Evolutionary conservation across 2,888 invertebrate species (phyloP), one percentile per base, ranked within the genome.

Genomic region (Stenichneumon culpator): DNA sequence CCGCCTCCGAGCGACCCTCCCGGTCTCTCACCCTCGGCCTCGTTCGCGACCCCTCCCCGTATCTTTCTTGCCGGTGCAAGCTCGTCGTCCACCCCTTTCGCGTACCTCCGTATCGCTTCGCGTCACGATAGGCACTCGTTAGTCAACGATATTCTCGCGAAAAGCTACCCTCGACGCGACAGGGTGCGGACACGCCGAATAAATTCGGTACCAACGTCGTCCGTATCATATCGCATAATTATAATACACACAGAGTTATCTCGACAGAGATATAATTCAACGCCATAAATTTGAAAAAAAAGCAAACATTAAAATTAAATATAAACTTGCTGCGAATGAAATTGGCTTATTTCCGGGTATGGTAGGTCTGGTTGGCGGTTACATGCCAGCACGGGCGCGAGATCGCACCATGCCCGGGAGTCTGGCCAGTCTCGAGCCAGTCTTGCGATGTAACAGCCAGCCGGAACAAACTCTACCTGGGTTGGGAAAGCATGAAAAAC

Each of bases 61-160:
- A 74, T 74, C 81, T 68, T 73, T 84, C 78, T 78, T 78, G 60
- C 81, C 7, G 57, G 60, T 68, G 47, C 60, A 65, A 68, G 44
- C 47, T 25, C 57, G 47, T 63, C 85, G 74, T 80, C 86, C 89
- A 84, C 73, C 86, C 84, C 78, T 78, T 87, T 86, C 79, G 78
- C 85, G 82, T 87, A 83, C 75, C 77, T 50, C 65, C 84, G 87
- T 87, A 89, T 89, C 89, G 87, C 87, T 72, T 80, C 50, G 54
- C 84, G 87, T 89, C 90, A 90, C 90, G 91, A 88, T 89, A 90
- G 87, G 78, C 86, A 88, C 88, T 90, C 91, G 89, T 90, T 90
- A 91, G 89, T 90, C 89, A 88, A 89, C 79, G 69, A 74, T 80
- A 82, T 78, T 81, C 79, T 72, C 81, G 54, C 78, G 69, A 63